These are phyloP conservation scores for Pseudococcus longispinus DNA, from an alignment of 2,888 invertebrate species.

Conservation along the genomic window DNA sequence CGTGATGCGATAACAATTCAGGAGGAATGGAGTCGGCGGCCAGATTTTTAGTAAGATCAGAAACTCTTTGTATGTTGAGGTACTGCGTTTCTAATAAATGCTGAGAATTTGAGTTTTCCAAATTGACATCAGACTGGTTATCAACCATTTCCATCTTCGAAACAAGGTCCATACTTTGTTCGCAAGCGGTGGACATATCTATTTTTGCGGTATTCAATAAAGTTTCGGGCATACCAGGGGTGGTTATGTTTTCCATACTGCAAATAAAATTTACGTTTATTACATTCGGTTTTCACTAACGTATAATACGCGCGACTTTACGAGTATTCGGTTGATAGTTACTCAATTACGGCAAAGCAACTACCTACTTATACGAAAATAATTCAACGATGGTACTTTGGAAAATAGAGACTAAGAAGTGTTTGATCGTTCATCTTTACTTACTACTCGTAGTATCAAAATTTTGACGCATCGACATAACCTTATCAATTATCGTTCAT, in stretches of 20 bases:
- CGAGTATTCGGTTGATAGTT: too few species aligned
- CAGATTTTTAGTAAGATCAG: slow-evolving; percentile 59
- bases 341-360: background rate
- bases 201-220: slow-evolving; percentile 22
- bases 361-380: too few species aligned
- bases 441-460: background rate
- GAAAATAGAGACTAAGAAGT: too few species aligned
- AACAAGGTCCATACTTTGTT: slow-evolving; percentile 32
- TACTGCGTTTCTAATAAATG: slow-evolving; percentile 62
- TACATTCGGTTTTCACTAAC: background rate
- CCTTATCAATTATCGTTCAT: background rate
- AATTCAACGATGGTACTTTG: too few species aligned
- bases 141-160: slow-evolving; percentile 52
- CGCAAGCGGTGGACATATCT: slow-evolving; percentile 33
- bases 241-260: slow-evolving; percentile 32
- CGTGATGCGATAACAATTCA: slow-evolving; percentile 60
- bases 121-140: slow-evolving; percentile 38
- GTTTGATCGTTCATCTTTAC: too few species aligned
- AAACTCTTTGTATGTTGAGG: slow-evolving; percentile 63
- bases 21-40: slow-evolving; percentile 58
- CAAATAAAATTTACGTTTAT: background rate
- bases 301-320: too few species aligned
- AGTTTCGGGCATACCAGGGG: slow-evolving; percentile 31
- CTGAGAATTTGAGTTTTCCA: slow-evolving; percentile 53
- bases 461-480: background rate